phyloP scores from a whole-genome alignment of 2,888 invertebrate genomes.

The Nomada goodeniana region DNA sequence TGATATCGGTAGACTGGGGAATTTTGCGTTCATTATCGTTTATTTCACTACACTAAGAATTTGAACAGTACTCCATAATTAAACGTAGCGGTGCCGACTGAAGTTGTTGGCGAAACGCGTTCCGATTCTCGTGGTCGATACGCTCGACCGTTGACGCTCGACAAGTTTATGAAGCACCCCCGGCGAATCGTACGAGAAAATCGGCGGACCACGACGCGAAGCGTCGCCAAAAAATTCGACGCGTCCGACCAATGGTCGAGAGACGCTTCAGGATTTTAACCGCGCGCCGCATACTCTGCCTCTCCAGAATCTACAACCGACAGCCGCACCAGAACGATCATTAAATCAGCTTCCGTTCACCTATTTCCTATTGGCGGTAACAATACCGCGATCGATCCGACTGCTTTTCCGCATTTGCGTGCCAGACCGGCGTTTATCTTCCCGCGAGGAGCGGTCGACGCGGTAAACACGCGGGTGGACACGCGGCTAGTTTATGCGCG shows the following conservation, averaged over 20 bases:
- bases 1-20: conserved; percentile 16
- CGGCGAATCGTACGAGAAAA: background rate
- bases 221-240: background rate
- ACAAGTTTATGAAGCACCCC: background rate
- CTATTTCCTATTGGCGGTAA: conserved; percentile 56
- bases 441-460: conserved; percentile 18
- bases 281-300: background rate
- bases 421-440: conserved; percentile 50
- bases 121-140: conserved; percentile 1
- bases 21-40: conserved; percentile 51
- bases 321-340: background rate
- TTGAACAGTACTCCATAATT: conserved; percentile 34
- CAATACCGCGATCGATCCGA: conserved; percentile 63
- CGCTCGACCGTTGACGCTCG: background rate
- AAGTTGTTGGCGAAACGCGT: conserved; percentile 29
- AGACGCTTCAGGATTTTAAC: background rate
- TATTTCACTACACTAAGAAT: conserved; percentile 19
- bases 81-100: conserved; percentile 3
- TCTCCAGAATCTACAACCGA: background rate
- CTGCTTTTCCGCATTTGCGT: conserved; percentile 61
- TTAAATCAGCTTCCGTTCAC: conserved; percentile 55
- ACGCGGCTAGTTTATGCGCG: conserved; percentile 36
- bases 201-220: background rate
- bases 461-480: conserved; percentile 42
- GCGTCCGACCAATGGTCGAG: background rate